Evolutionary conservation across 2,797 vertebrate genomes (phyloP).

Genomic region (Falco columbarius): DNA sequence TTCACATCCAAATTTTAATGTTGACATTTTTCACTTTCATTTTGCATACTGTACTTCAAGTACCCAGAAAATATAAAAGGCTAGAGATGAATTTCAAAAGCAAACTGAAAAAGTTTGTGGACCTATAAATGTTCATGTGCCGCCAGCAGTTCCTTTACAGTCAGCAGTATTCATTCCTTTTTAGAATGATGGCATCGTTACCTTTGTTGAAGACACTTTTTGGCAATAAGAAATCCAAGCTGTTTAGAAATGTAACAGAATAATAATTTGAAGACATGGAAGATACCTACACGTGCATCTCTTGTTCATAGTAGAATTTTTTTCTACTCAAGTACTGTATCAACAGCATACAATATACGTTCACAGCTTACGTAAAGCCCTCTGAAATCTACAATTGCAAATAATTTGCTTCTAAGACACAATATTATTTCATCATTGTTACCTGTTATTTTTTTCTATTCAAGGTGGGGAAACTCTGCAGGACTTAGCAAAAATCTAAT

Average conservation of each 20-base stretch:
- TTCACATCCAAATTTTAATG: neutral
- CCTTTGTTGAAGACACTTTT: neutral
- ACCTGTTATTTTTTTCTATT: neutral
- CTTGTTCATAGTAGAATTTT: neutral
- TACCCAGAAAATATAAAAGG: neutral
- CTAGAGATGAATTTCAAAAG: neutral
- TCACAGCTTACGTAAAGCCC: too few relatives aligned
- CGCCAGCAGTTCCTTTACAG: too few relatives aligned
- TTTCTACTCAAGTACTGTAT: neutral
- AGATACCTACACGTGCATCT: neutral
- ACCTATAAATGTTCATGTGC: neutral
- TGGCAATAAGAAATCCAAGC: neutral
- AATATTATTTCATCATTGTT: neutral
- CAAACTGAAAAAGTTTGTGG: neutral
- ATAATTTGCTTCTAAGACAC: neutral
- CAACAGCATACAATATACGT: neutral
- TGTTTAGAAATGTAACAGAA: neutral
- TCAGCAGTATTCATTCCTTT: neutral
- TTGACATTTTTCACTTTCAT: neutral
- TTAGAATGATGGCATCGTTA: neutral
- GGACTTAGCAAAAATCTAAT: neutral
- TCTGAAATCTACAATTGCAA: neutral
- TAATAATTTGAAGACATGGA: neutral
- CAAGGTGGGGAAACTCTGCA: neutral
- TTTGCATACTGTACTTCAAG: neutral